These are phyloP conservation scores for Lepidotrigona ventralis DNA, from an alignment of 1,140 invertebrate genomes.

Conservation along the genomic window DNA sequence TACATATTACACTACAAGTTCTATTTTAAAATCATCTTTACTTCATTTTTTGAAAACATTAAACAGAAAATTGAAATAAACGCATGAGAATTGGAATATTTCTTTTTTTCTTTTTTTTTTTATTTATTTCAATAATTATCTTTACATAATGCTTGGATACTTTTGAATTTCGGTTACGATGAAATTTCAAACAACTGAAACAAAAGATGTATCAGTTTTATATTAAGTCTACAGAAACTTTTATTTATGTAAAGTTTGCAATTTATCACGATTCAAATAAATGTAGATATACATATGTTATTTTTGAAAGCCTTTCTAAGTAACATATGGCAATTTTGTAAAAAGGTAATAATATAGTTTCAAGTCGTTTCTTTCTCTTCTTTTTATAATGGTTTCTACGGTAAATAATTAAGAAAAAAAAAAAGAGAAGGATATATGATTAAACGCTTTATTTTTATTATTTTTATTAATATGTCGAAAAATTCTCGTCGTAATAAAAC, in stretches of 20 bases:
- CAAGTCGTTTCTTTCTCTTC: neutral
- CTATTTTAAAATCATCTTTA: constrained; percentile 4
- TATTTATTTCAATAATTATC: too few species aligned
- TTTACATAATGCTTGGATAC: neutral
- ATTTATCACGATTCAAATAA: neutral
- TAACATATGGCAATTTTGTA: neutral
- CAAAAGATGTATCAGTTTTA: neutral
- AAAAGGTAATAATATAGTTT: neutral
- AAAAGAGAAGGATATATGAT: neutral
- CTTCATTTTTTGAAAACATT: neutral
- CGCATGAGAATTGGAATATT: too few species aligned
- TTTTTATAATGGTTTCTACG: neutral
- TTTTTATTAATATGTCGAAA: neutral
- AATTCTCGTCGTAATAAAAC: neutral
- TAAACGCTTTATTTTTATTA: neutral
- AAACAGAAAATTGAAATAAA: neutral
- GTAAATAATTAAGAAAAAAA: too few species aligned
- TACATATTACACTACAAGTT: constrained; percentile 5
- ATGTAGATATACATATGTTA: neutral
- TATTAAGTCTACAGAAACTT: neutral
- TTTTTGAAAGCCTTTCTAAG: neutral
- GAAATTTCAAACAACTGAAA: neutral
- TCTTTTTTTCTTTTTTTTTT: neutral
- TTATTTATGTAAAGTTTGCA: too few species aligned
- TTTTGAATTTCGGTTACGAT: neutral